Base-by-base conservation (phyloP, 2,113 vertebrate genomes). In the Turdus rufiventris region DNA sequence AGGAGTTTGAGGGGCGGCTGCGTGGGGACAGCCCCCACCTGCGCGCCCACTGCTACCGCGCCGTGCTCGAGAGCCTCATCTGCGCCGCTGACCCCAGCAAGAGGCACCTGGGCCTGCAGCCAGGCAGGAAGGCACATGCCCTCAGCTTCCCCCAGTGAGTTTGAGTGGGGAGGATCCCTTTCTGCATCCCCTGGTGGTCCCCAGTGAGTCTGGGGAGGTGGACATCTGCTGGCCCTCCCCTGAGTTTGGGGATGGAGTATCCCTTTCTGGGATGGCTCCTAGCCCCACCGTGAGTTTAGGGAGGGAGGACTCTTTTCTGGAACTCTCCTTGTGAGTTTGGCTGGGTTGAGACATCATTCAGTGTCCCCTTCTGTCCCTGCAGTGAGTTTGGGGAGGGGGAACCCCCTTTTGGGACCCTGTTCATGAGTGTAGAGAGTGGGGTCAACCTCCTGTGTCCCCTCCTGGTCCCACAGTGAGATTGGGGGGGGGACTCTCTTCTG, bases 101-200 rank as follows among this genome's bases (percentile, higher is more conserved):
- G 38, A 97, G 96, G 15, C 97, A 98, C 78, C 98, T 98, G 0
- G 98, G 98, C 11, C 98, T 99, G 93, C 99, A 99, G 96, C 98
- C 98, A 1, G 97, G 98, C 67, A 98, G 98, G 95, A 98, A 98
- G 40, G 97, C 98, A 2, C 98, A 99, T 9, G 20, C 92, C 28
- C 96, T 99, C 61, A 89, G 97, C 15, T 99, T 99, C 19, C 65
- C 96, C 12, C 98, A 99, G 99, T 99, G 94, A 98, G 99, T 80
- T 1, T 0, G 16, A 20, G 36, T 1, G 0, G 4, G 25, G 26
- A 15, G 31, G 2, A 18, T 1, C 12, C 1, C 7, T 15, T 66
- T 51, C 26, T 58, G 18, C 18, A 19, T 28, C 10, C 34, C 10
- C 36, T n/a, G 7, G 26, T 31, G 42, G 31, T 9, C 68, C 96